A percentile compares a stretch with the other conserved stretches of the same genome.
Conservation (phyloP, 2,113 vertebrate species). For the Glareola pratincola region DNA sequence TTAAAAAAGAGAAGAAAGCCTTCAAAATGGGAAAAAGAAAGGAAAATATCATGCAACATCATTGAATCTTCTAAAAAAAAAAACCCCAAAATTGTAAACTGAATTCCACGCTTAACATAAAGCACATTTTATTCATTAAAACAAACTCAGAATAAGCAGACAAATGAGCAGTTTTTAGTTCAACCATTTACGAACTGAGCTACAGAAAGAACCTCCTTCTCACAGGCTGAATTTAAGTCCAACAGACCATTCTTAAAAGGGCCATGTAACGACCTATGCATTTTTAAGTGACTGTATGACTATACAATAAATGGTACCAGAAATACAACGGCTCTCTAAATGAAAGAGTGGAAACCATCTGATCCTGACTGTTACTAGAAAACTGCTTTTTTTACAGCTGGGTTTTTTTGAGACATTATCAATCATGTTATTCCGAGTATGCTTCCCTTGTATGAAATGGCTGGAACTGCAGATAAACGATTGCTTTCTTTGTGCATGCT, state of each 20-base stretch:
- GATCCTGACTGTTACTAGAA: not conserved
- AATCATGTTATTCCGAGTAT: not conserved
- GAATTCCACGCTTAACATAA: not conserved
- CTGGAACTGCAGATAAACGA: not conserved
- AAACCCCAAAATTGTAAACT: not conserved
- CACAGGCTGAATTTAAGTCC: not conserved
- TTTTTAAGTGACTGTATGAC: not conserved
- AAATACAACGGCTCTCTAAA: not conserved
- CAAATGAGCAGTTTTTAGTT: not conserved
- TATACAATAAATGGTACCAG: not conserved
- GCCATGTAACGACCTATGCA: not conserved
- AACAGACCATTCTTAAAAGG: not conserved
- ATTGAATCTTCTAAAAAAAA: not conserved
- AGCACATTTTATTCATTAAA: not conserved
- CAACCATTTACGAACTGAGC: not conserved
- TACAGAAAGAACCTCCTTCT: not conserved
- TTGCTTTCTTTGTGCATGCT: not conserved
- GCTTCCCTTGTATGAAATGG: not conserved
- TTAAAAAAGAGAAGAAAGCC: not conserved
- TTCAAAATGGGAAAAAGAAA: not conserved
- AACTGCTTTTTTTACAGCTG: not conserved
- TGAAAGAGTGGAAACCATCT: not conserved
- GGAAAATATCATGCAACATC: not conserved
- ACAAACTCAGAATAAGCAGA: not conserved
- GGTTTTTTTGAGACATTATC: not conserved